Percentiles rank a stretch among this genome's conserved stretches.
phyloP scores from a whole-genome alignment of 92 coral and sea anemone species.

The Pocillopora meandrina region DNA sequence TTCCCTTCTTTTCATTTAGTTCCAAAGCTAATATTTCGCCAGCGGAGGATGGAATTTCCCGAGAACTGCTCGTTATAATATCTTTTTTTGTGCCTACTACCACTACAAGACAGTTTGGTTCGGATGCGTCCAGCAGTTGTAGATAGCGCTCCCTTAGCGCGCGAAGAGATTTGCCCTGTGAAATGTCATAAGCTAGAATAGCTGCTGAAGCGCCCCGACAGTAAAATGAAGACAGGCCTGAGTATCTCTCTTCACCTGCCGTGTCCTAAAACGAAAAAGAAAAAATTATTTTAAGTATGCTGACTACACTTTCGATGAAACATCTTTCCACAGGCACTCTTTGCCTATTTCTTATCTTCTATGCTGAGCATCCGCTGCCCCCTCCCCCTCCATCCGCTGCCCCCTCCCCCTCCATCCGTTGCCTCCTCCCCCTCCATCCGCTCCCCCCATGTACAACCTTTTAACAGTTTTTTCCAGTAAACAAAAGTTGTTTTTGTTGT shows the following conservation, averaged over 20 bases:
- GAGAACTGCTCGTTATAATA: conserved; percentile 62
- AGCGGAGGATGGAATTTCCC: conserved; percentile 58
- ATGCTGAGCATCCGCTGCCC: no score
- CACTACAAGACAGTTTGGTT: conserved; percentile 84
- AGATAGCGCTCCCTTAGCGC: conserved; percentile 78
- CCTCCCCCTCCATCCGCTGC: no score
- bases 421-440: no score
- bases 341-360: no score
- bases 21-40: conserved; percentile 77
- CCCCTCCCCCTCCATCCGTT: no score
- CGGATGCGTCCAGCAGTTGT: conserved; percentile 86
- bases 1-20: conserved; percentile 72
- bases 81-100: conserved; percentile 90
- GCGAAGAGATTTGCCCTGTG: conserved; percentile 61
- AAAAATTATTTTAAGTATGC: no score
- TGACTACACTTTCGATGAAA: no score
- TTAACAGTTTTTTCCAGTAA: no score
- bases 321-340: no score
- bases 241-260: conserved; percentile 95
- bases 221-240: conserved; percentile 92
- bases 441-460: no score
- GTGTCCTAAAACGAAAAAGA: conserved; percentile 72
- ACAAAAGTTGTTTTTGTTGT: no score
- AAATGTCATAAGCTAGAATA: conserved; percentile 88
- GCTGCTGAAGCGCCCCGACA: conserved; percentile 99